phyloP scores from a whole-genome alignment of 1,140 invertebrate genomes.

The Lordiphosa collinella region DNA sequence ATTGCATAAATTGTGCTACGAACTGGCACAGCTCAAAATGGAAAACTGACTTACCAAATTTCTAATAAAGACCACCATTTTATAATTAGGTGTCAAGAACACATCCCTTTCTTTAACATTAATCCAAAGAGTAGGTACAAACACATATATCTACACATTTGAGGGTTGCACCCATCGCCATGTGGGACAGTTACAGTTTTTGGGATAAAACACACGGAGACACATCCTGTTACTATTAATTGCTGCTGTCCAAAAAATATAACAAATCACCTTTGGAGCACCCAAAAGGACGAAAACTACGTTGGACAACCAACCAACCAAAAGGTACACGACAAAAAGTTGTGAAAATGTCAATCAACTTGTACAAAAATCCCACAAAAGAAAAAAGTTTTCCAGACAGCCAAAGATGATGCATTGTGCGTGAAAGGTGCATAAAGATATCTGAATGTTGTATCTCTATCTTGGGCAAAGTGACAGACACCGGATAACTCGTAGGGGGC shows the following conservation, averaged over 20 bases:
- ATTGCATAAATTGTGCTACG: no score
- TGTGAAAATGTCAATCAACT: slow-evolving; percentile 78
- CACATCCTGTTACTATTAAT: slow-evolving; percentile 78
- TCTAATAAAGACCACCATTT: background rate
- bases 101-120: background rate
- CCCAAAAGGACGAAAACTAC: slow-evolving; percentile 56
- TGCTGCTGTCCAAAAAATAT: slow-evolving; percentile 78
- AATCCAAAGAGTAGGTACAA: background rate
- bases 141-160: background rate
- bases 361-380: slow-evolving; percentile 31
- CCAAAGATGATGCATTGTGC: slow-evolving; percentile 76
- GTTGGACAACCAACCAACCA: slow-evolving; percentile 17
- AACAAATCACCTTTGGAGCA: slow-evolving; percentile 70
- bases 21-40: no score
- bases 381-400: slow-evolving; percentile 63
- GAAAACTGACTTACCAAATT: no score
- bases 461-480: slow-evolving; percentile 60
- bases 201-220: slow-evolving; percentile 49
- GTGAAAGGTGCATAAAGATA: slow-evolving; percentile 75
- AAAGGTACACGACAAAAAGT: slow-evolving; percentile 64
- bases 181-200: slow-evolving; percentile 44
- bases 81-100: background rate
- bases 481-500: slow-evolving; percentile 58
- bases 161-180: slow-evolving; percentile 3
- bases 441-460: slow-evolving; percentile 73